phyloP scores from a whole-genome alignment of 2,113 vertebrate species.

The Dicrurus megarhynchus region DNA sequence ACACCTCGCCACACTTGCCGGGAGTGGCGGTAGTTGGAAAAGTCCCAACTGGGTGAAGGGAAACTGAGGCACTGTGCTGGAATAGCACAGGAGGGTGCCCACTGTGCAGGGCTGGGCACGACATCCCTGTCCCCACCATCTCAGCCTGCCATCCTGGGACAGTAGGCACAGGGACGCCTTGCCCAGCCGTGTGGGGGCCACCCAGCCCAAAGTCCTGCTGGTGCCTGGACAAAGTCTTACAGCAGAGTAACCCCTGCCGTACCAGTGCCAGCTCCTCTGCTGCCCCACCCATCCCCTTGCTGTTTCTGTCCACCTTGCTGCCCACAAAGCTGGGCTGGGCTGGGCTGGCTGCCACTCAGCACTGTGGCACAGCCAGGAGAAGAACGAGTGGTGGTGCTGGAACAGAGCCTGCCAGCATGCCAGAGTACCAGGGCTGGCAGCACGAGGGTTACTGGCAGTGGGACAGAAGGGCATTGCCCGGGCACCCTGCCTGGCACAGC shows the following conservation, averaged over 20 bases:
- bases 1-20: background rate
- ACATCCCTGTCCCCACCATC: background rate
- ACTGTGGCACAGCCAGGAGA: accelerated
- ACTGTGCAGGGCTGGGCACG: background rate
- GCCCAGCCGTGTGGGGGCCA: background rate
- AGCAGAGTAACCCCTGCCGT: background rate
- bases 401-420: background rate
- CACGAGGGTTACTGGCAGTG: background rate
- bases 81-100: background rate
- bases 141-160: background rate
- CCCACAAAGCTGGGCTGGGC: background rate
- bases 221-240: background rate
- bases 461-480: background rate
- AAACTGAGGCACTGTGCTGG: background rate
- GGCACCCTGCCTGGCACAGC: background rate
- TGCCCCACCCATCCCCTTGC: accelerated
- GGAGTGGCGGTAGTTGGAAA: background rate
- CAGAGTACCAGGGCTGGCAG: background rate
- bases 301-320: background rate
- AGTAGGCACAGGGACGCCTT: accelerated
- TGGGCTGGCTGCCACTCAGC: background rate
- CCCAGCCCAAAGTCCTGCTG: background rate
- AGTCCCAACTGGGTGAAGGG: background rate
- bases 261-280: background rate
- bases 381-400: background rate